Evolutionary conservation across 2,888 invertebrate genomes (phyloP).

Genomic region (Amphiduros pacificus): DNA sequence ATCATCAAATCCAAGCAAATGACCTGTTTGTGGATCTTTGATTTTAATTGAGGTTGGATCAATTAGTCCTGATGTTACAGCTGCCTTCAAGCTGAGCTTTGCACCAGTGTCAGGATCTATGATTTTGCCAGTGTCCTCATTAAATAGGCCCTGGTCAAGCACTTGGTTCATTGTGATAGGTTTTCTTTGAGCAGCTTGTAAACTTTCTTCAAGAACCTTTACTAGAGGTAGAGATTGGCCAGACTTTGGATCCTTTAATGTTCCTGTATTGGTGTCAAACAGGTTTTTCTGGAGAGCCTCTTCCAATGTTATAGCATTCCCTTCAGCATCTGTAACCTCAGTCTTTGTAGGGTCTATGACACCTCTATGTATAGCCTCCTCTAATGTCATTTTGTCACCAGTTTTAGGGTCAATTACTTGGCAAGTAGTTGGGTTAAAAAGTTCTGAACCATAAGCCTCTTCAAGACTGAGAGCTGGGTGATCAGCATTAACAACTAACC

Average conservation of each 20-base stretch:
- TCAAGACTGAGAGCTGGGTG: conserved; percentile 17
- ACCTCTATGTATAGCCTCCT: conserved; percentile 87
- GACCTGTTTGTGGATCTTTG: background rate
- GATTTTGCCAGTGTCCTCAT: conserved; percentile 72
- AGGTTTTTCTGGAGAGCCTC: conserved; percentile 78
- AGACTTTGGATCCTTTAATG: conserved; percentile 16
- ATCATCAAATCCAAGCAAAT: conserved; percentile 65
- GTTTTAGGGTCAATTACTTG: conserved; percentile 16
- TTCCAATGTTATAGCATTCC: conserved; percentile 64
- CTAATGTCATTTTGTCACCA: conserved; percentile 17
- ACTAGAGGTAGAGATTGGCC: background rate
- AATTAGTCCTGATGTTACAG: conserved; percentile 76
- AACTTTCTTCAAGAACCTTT: background rate
- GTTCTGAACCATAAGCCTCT: conserved; percentile 6
- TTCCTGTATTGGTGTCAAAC: conserved; percentile 66
- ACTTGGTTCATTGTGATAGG: conserved; percentile 17
- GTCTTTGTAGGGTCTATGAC: conserved; percentile 72
- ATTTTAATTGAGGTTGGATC: conserved; percentile 62
- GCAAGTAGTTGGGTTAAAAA: conserved; percentile 11
- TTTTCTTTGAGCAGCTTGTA: background rate
- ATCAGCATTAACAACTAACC: conserved; percentile 44
- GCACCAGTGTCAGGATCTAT: conserved; percentile 78
- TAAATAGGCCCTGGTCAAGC: conserved; percentile 75
- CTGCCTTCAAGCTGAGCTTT: conserved; percentile 75
- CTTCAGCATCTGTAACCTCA: conserved; percentile 72